phyloP scores from a whole-genome alignment of 1,140 invertebrate genomes.

The Orchestia grillus region DNA sequence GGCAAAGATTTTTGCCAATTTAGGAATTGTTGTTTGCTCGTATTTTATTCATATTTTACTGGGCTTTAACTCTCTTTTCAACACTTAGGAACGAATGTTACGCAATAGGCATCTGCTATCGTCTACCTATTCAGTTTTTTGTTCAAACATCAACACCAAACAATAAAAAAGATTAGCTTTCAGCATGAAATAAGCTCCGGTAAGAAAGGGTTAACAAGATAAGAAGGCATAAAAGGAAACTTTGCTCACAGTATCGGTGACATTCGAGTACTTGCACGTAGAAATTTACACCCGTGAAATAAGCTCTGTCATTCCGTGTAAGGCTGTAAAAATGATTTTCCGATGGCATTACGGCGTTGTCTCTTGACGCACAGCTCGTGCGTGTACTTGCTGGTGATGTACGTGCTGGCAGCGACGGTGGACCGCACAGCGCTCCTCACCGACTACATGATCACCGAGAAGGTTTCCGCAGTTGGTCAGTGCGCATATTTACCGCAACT shows the following conservation, averaged over 20 bases:
- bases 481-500: neutral
- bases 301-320: too few relatives aligned
- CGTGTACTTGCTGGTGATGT: slow-evolving; percentile 88
- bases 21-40: too few relatives aligned
- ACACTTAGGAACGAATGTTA: too few relatives aligned
- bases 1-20: too few relatives aligned
- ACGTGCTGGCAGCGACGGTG: slow-evolving; percentile 91
- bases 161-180: too few relatives aligned
- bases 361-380: slow-evolving; percentile 80
- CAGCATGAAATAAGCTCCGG: neutral
- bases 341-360: neutral
- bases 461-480: slow-evolving; percentile 76
- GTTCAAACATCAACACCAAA: too few relatives aligned
- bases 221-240: neutral
- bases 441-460: slow-evolving; percentile 93
- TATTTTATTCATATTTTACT: too few relatives aligned
- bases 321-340: too few relatives aligned
- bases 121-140: too few relatives aligned
- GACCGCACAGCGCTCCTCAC: slow-evolving; percentile 79
- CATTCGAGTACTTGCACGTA: neutral
- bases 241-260: neutral
- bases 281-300: too few relatives aligned
- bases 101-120: too few relatives aligned
- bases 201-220: neutral
- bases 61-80: too few relatives aligned